These are phyloP conservation scores for Anoura caudifer DNA, from an alignment of 2,113 vertebrate species.

Conservation along the genomic window DNA sequence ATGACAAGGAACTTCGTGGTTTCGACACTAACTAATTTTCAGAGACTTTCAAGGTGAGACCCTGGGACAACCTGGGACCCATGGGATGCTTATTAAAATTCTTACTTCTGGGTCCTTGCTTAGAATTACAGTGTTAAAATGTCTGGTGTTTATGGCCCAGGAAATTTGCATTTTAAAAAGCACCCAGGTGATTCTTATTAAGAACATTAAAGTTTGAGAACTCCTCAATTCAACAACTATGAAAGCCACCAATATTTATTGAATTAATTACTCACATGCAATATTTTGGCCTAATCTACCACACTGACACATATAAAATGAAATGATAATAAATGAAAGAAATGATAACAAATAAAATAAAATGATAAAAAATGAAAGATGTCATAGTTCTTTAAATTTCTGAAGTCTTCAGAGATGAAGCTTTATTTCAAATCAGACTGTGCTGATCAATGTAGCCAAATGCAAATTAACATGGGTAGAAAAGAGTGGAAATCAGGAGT, in stretches of 20 bases:
- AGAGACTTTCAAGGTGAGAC: not conserved
- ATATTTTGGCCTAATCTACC: not conserved
- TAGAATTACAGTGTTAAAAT: not conserved
- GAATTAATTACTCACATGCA: not conserved
- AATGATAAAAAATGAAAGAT: not conserved
- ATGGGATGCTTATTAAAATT: not conserved
- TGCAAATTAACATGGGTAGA: conserved; percentile 59
- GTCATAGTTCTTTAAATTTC: conserved; percentile 8
- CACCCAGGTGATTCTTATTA: not conserved
- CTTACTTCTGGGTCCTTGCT: not conserved
- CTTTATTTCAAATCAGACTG: conserved; percentile 19
- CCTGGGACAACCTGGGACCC: not conserved
- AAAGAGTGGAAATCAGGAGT: conserved; percentile 57
- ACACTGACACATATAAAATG: rapidly evolving
- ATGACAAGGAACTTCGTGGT: not conserved
- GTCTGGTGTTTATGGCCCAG: not conserved
- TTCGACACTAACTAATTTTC: not conserved
- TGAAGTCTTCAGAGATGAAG: not conserved
- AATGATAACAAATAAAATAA: too few species aligned
- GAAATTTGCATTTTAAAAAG: conserved; percentile 2
- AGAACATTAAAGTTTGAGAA: not conserved
- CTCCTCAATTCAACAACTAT: not conserved
- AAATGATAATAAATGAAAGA: not conserved
- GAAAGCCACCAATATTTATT: not conserved
- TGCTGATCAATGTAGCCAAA: conserved; percentile 54